A percentile compares a stretch with the other conserved stretches of the same genome.
Conservation (phyloP, 2,888 invertebrate genomes). For the Subacronicta megacephala region DNA sequence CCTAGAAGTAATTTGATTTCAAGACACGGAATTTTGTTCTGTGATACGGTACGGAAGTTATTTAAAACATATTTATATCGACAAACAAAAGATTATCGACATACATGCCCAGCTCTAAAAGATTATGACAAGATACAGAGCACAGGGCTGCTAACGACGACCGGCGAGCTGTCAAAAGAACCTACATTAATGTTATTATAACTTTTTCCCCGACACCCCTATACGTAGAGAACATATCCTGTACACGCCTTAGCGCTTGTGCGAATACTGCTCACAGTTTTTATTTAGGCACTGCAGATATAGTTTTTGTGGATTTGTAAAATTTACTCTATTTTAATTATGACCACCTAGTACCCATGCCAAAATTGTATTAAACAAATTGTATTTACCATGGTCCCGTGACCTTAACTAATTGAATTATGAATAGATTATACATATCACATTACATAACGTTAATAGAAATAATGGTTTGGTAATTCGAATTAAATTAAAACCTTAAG, state of each 20-base stretch:
- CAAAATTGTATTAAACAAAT: no score
- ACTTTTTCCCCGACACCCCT: constrained; percentile 85
- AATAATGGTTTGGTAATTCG: no score
- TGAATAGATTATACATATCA: no score
- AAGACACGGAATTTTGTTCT: no score
- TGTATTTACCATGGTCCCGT: no score
- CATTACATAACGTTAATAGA: no score
- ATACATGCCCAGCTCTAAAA: constrained; percentile 72
- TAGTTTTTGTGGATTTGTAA: constrained; percentile 23
- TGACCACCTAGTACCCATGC: constrained; percentile 17
- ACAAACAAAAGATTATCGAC: constrained; percentile 51
- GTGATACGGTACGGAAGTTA: no score
- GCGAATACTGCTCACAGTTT: constrained; percentile 44
- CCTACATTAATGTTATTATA: constrained; percentile 89
- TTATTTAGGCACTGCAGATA: constrained; percentile 26
- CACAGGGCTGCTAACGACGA: constrained; percentile 88
- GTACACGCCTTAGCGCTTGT: constrained; percentile 44
- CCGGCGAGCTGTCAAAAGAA: constrained; percentile 87
- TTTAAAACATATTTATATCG: constrained; percentile 55
- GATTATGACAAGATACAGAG: constrained; percentile 89
- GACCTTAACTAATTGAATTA: no score
- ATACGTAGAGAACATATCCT: constrained; percentile 59
- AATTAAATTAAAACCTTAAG: no score
- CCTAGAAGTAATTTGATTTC: no score
- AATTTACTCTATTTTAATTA: constrained; percentile 18